A percentile compares a stretch with the other conserved stretches of the same genome.
These are phyloP conservation scores for Phyllotis vaccarum DNA, from an alignment of 2,797 vertebrate genomes.

Conservation along the genomic window DNA sequence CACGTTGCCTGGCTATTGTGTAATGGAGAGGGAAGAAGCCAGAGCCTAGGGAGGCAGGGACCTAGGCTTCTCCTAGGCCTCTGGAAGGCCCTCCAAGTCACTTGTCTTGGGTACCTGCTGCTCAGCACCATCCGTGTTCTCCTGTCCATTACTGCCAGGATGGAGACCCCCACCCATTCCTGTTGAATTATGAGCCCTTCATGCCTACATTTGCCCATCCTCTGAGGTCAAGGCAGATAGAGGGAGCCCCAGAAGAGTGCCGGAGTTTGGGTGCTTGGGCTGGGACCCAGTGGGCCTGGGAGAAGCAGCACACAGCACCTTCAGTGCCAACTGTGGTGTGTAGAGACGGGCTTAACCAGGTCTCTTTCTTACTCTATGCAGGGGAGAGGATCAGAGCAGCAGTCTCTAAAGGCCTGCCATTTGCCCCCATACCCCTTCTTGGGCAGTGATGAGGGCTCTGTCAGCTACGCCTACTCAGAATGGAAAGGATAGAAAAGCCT, in stretches of 20 bases:
- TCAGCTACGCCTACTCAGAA: neutral
- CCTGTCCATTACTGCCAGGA: neutral
- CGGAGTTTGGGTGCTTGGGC: neutral
- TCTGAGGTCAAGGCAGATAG: neutral
- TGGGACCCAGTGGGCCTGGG: neutral
- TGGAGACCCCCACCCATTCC: neutral
- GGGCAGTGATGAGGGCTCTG: neutral
- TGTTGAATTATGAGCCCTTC: neutral
- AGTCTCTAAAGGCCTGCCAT: neutral
- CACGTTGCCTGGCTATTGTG: conserved; percentile 24
- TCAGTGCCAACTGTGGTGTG: neutral
- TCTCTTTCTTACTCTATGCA: neutral
- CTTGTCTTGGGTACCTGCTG: neutral
- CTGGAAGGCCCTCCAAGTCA: neutral
- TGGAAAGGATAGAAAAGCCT: conserved; percentile 72
- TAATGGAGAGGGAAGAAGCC: neutral
- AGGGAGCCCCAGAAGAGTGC: neutral
- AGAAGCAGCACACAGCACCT: neutral
- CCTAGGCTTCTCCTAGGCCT: neutral
- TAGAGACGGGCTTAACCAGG: neutral
- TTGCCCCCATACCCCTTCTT: neutral
- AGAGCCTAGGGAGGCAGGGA: neutral
- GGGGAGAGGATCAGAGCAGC: neutral
- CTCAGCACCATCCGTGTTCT: neutral
- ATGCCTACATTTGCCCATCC: neutral